Percentiles rank a stretch among this genome's conserved stretches.
phyloP scores from a whole-genome alignment of 1,140 invertebrate species.

The Hylyphantes graminicola region DNA sequence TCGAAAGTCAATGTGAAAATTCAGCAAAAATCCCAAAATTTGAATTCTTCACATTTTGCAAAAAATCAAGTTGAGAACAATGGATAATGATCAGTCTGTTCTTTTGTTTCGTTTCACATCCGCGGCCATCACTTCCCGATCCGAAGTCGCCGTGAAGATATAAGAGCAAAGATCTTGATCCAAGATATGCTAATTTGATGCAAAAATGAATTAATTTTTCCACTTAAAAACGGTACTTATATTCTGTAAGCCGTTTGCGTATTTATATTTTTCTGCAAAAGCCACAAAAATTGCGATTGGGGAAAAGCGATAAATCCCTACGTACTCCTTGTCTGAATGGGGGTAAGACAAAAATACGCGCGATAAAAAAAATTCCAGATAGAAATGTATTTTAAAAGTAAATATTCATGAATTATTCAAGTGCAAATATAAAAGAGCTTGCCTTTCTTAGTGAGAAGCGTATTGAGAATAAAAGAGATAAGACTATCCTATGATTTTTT shows the following conservation, averaged over 20 bases:
- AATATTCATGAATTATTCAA: slow-evolving; percentile 24
- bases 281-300: slow-evolving; percentile 9
- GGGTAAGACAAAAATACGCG: not conserved
- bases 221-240: slow-evolving; percentile 14
- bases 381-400: slow-evolving; percentile 8
- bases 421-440: not conserved
- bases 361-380: not conserved
- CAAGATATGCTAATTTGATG: slow-evolving; percentile 39
- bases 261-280: too few species aligned
- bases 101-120: too few species aligned
- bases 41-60: too few species aligned
- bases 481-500: too few species aligned
- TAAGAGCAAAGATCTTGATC: slow-evolving; percentile 8
- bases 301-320: slow-evolving; percentile 21
- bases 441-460: not conserved
- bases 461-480: not conserved
- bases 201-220: slow-evolving; percentile 42
- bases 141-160: slow-evolving; percentile 1
- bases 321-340: not conserved
- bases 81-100: too few species aligned
- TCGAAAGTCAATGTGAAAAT: too few species aligned
- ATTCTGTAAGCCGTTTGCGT: slow-evolving; percentile 8
- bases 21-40: too few species aligned
- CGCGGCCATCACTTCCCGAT: slow-evolving; percentile 8
- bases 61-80: too few species aligned